Conservation (phyloP, 2,113 vertebrate species). For the Siniperca chuatsi region DNA sequence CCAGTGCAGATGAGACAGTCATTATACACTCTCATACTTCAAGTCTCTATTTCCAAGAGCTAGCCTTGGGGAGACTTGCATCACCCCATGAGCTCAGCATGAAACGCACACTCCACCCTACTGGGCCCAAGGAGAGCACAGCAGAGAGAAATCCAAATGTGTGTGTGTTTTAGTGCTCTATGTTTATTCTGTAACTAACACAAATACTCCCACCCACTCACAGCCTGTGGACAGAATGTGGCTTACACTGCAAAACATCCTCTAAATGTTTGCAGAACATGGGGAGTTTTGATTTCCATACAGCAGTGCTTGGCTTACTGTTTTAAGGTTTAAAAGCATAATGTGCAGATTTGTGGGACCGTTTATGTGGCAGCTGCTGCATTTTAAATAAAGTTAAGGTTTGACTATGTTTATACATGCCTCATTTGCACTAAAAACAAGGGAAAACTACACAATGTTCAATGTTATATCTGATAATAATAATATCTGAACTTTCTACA, state of each 20-base stretch:
- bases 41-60: constrained; percentile 48
- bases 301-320: constrained; percentile 4
- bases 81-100: constrained; percentile 69
- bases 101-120: constrained; percentile 61
- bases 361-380: background rate
- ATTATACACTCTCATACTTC: constrained; percentile 23
- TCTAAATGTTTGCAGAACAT: constrained; percentile 54
- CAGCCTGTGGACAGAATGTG: constrained; percentile 64
- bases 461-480: background rate
- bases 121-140: constrained; percentile 42
- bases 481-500: background rate
- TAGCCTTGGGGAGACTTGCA: constrained; percentile 68
- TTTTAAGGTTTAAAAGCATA: background rate
- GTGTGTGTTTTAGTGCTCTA: constrained; percentile 35
- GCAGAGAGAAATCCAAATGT: constrained; percentile 38
- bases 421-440: background rate
- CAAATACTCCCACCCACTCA: constrained; percentile 74
- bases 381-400: constrained; percentile 15
- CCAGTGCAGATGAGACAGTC: constrained; percentile 18
- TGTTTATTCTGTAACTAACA: constrained; percentile 82
- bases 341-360: constrained; percentile 15
- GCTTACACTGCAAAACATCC: constrained; percentile 59
- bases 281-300: constrained; percentile 25
- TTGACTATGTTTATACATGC: background rate
- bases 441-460: background rate